Evolutionary conservation across 2,888 invertebrate genomes (phyloP), one percentile per base, ranked within the genome.

Genomic region (Mermis nigrescens): DNA sequence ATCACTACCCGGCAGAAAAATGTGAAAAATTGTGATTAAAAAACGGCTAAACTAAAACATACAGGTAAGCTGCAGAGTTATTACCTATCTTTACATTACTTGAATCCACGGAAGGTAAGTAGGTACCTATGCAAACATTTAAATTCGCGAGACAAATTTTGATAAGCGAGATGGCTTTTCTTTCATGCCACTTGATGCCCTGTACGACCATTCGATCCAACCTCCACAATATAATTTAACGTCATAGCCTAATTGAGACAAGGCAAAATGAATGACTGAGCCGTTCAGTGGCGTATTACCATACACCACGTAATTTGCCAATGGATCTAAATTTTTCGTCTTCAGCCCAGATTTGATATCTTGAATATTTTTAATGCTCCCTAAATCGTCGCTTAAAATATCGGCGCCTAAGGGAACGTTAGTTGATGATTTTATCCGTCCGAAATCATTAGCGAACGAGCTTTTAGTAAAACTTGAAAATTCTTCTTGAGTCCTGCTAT

Each of bases 151-250:
- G n/a, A n/a, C n/a, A n/a, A n/a, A n/a, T n/a, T n/a, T n/a, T n/a
- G n/a, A n/a, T n/a, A n/a, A n/a, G n/a, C n/a, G n/a, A n/a, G n/a
- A n/a, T n/a, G n/a, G n/a, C n/a, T n/a, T n/a, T n/a, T n/a, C n/a
- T n/a, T n/a, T n/a, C n/a, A n/a, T n/a, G n/a, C n/a, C 38, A 38
- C 7, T 51, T 3, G 57, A 46, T 4, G 57, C 57, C 24, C 12
- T 15, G n/a, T 28, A 2, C 26, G 57, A 45, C 46, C 46, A 57
- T 46, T 57, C 46, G 22, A 46, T n/a, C 57, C 57, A 57, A n/a
- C 57, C 46, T 45, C 46, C 57, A 45, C 27, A n/a, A 27, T 57
- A 57, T 2, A 57, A 12, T 4, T 4, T 28, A 27, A 29, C 54
- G 24, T 27, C 28, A 7, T 12, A 27, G 7, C 54, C 54, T 3